Evolutionary conservation across 1,140 invertebrate genomes (phyloP), one percentile per base, ranked within the genome.

Genomic region (Ostrea edulis): DNA sequence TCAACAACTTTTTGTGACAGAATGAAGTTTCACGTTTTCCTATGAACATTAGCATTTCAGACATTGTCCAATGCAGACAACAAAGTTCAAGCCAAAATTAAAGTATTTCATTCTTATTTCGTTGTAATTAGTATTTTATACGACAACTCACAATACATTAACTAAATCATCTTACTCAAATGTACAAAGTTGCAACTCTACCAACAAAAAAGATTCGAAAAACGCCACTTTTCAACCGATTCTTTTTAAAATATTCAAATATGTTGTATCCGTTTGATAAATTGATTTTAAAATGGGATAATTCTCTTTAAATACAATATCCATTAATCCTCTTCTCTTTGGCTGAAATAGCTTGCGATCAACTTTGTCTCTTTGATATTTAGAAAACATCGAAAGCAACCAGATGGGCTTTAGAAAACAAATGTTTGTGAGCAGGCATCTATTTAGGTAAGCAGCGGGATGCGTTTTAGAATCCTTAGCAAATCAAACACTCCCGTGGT

Each of bases 361-460:
- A 77, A 25, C 22, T 77, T 77, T 25, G 68, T 77, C 14, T 29
- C 68, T 77, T 77, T 77, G 68, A 77, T 77, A 77, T 77, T 77
- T 77, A 77, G 68, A 77, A 77, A 77, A 77, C 68, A 77, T 77
- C 68, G 68, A 77, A 77, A 77, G 68, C 68, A 77, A 77, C 68
- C 68, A 77, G 68, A 77, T 77, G 68, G 68, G 68, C 68, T 77
- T 77, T 77, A 77, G 68, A 77, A 77, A 77, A 77, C 68, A 77
- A 77, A 77, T 77, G 68, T 77, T 77, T 77, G 68, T 25, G 68
- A 77, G 29, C 68, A 77, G 68, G 29, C 68, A 77, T 77, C 68
- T 77, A 77, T 77, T 77, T 77, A 77, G 68, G 68, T 77, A 77
- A 77, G 12, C 68, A 35, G 68, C 68, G 68, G 68, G 68, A 77